These are phyloP conservation scores for Chrysogorgia sp. DNA, from an alignment of 92 coral and sea anemone genomes.

Conservation along the genomic window DNA sequence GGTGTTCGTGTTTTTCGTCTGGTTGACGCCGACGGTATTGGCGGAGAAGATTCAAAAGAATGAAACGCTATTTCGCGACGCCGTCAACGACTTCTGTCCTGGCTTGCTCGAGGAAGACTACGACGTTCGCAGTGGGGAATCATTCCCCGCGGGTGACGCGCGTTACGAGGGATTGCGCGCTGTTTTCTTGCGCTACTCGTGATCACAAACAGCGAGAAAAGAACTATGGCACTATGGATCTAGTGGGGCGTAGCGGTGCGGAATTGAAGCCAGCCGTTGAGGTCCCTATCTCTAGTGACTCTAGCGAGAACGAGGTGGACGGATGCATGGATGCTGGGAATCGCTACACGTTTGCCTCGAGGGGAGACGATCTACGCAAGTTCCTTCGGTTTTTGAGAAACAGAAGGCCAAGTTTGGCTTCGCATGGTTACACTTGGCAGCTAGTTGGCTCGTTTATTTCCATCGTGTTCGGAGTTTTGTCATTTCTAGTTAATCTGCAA, in stretches of 20 bases:
- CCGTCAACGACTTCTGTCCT: slow-evolving; percentile 2
- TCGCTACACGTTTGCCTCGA: background rate
- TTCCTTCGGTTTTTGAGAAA: background rate
- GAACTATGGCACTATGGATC: too few relatives aligned
- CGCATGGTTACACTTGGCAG: slow-evolving; percentile 7
- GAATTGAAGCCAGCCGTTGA: too few relatives aligned
- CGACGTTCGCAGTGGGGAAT: background rate
- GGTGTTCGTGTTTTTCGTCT: background rate
- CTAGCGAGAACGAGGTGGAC: too few relatives aligned
- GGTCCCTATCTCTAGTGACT: too few relatives aligned
- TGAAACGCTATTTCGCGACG: background rate
- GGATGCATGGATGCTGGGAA: background rate
- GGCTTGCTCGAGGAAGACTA: background rate
- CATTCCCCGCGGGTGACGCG: background rate
- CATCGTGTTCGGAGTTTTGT: background rate
- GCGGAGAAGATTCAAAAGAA: slow-evolving; percentile 5
- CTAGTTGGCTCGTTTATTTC: background rate
- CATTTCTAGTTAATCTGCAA: background rate
- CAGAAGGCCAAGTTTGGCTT: background rate
- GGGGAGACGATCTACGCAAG: background rate
- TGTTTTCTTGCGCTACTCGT: background rate
- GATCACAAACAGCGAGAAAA: too few relatives aligned
- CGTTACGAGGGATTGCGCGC: background rate
- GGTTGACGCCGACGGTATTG: background rate
- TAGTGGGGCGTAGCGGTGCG: too few relatives aligned